Base-by-base conservation (phyloP, 1,140 invertebrate genomes). In the Schlechtendalia chinensis region DNA sequence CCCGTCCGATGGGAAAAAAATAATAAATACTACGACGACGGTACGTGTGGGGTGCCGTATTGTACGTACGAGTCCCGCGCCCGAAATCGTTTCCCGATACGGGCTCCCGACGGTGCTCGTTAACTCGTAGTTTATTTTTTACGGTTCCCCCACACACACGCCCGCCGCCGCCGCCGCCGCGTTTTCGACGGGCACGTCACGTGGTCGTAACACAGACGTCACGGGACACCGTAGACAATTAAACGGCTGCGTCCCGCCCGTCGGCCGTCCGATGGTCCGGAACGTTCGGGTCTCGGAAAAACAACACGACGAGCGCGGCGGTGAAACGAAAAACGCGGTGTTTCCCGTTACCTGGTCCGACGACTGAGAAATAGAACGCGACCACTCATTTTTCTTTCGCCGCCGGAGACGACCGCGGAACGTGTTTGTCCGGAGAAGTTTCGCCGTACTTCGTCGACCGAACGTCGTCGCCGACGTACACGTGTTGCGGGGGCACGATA, bases 151-250 rank as follows among this genome's bases (percentile, higher is more conserved):
- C n/a, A n/a, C n/a, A n/a, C n/a, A n/a, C n/a, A n/a, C n/a, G n/a
- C n/a, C n/a, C n/a, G n/a, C n/a, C n/a, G n/a, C n/a, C n/a, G n/a
- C n/a, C n/a, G n/a, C n/a, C n/a, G n/a, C n/a, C n/a, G n/a, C 54
- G 14, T 39, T 39, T 22, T 24, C 8, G 39, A 19, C 8, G 8
- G 17, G 50, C 17, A 47, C 56, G 54, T 45, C 14, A 22, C n/a
- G 53, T 22, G n/a, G n/a, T 8, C 29, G 3, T 39, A 77, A 77
- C 61, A 47, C 47, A 77, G 74, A 77, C 74, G 74, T 77, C 56
- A 77, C 32, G 74, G 16, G 74, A 77, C 74, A 77, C 58, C 74
- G 74, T 77, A 32, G 39, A 77, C 61, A 77, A 77, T 77, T 77
- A 77, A n/a, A 61, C n/a, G 56, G 58, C 16, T 29, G 1, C 16